Evolutionary conservation across 2,797 vertebrate species (phyloP), one percentile per base, ranked within the genome.

Genomic region (Tinamus major): DNA sequence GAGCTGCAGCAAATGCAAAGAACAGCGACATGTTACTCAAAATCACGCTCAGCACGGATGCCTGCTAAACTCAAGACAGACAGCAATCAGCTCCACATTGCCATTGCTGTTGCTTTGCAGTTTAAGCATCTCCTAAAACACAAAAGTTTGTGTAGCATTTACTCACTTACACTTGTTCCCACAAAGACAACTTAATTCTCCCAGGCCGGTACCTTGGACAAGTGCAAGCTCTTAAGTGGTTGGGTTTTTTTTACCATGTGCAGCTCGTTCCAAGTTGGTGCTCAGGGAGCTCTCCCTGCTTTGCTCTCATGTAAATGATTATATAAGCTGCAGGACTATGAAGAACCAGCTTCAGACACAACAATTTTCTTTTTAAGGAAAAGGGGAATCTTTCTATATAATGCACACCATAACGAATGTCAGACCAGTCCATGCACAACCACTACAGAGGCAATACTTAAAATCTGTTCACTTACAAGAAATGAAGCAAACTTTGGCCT

Each of bases 191-290:
- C 56, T 78, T 21, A 26, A 74, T 58, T 21, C 62, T 91, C 79
- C 65, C 69, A 85, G 29, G 31, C 67, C 33, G 31, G 10, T 15
- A 62, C 78, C 58, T 55, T 58, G 51, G 65, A 78, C 81, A 79
- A 74, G 20, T 90, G 46, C 0, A 2, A 64, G 86, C 20, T 87
- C 71, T 85, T 59, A 79, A 55, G 81, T 0, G 2, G 39, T 3
- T 58, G 63, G n/a, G 17, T 65, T 87, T 89, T 89, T 51, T 9
- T 46, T 21, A 48, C 37, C 67, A 64, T 0, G 0, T 14, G 41
- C 51, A 84, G 23, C 75, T 86, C 1, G 0, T 41, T 77, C 1
- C 29, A 5, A 1, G 0, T 37, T 16, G 51, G 29, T 8, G 27
- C 19, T 4, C 7, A 42, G 44, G 61, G 64, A 39, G 39, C 39